Conservation (phyloP, 2,113 vertebrate genomes). For the Emydura subglobosa region DNA sequence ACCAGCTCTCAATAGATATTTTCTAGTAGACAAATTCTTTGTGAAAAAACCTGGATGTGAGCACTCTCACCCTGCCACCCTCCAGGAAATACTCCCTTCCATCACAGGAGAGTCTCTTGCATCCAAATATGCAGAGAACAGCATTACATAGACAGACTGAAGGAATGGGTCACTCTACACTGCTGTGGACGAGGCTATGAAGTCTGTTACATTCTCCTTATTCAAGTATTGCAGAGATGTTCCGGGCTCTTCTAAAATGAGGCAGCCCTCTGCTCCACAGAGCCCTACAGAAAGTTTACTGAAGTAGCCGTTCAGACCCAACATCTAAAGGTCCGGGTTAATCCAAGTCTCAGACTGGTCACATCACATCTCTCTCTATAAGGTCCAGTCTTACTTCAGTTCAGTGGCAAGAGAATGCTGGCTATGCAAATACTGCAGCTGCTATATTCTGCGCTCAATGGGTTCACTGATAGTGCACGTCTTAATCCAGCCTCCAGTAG, state of each 20-base stretch:
- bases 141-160: background rate
- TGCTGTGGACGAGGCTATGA: background rate
- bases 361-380: background rate
- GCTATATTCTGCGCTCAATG: fast-evolving
- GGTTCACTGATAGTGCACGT: background rate
- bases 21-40: background rate
- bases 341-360: background rate
- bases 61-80: background rate
- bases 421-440: background rate
- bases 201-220: background rate
- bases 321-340: background rate
- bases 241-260: background rate
- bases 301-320: background rate
- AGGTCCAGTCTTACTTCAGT: background rate
- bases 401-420: background rate
- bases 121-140: background rate
- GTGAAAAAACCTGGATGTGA: fast-evolving
- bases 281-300: background rate
- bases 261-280: background rate
- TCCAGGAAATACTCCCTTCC: background rate
- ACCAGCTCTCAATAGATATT: background rate
- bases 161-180: background rate
- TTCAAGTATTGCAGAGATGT: background rate
- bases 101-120: background rate
- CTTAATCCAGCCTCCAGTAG: background rate